phyloP scores from a whole-genome alignment of 2,888 invertebrate species.

The Acanthopleura granulata region DNA sequence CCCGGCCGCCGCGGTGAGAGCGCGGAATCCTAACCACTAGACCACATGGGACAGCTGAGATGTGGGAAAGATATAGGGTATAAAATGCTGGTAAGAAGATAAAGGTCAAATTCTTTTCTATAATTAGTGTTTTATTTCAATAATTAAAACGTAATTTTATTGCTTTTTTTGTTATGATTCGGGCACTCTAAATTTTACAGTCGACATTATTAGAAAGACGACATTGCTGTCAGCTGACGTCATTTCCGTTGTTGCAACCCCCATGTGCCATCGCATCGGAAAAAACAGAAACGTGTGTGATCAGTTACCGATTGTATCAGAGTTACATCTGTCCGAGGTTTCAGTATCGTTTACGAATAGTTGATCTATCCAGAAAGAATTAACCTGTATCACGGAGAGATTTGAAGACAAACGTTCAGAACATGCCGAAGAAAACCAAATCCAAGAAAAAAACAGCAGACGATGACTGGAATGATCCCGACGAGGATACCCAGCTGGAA shows the following conservation, averaged over 20 bases:
- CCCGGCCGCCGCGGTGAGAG: too few species aligned
- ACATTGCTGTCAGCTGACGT: neutral
- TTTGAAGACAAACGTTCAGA: slow-evolving; percentile 22
- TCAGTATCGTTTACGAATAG: neutral
- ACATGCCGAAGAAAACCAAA: slow-evolving; percentile 51
- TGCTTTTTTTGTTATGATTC: too few species aligned
- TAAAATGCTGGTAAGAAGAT: too few species aligned
- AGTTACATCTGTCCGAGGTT: neutral
- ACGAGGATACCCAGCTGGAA: slow-evolving; percentile 39
- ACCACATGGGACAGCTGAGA: too few species aligned
- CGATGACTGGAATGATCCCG: slow-evolving; percentile 48
- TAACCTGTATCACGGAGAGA: neutral
- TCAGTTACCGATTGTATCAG: neutral
- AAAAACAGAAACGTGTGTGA: slow-evolving; percentile 20
- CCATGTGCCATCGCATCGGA: slow-evolving; percentile 23
- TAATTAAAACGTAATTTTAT: too few species aligned
- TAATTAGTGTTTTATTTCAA: too few species aligned
- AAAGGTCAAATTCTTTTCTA: too few species aligned
- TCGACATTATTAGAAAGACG: too few species aligned
- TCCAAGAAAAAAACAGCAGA: slow-evolving; percentile 43
- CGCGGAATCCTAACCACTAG: too few species aligned
- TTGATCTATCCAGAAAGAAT: neutral
- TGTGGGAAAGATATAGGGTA: too few species aligned
- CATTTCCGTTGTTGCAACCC: slow-evolving; percentile 20
- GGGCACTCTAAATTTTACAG: too few species aligned